Evolutionary conservation across 2,113 vertebrate species (phyloP).

Genomic region (Barbus barbus): DNA sequence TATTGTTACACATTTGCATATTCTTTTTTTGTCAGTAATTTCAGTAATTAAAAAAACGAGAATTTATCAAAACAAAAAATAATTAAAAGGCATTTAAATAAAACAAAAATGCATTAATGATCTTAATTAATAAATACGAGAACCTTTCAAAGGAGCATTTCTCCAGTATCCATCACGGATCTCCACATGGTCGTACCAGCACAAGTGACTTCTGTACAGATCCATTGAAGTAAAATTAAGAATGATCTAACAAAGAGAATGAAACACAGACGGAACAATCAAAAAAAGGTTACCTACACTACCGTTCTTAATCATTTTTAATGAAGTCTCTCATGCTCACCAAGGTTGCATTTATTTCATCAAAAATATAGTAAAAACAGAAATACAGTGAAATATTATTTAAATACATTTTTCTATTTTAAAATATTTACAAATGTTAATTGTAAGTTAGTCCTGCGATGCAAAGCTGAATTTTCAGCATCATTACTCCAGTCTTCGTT

Average conservation of each 20-base stretch:
- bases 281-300: not conserved
- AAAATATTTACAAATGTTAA: no score
- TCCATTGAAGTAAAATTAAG: conserved; percentile 93
- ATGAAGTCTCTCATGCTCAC: not conserved
- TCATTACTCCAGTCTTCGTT: no score
- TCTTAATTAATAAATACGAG: conserved; percentile 10
- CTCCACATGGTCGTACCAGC: conserved; percentile 94
- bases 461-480: no score
- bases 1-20: not conserved
- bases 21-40: no score
- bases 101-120: no score
- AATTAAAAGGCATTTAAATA: not conserved
- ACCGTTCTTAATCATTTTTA: not conserved
- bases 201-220: conserved; percentile 91
- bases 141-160: conserved; percentile 86
- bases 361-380: not conserved
- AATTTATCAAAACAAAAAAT: not conserved
- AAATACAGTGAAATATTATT: no score
- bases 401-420: no score
- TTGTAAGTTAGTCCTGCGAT: no score
- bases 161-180: conserved; percentile 92
- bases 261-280: not conserved
- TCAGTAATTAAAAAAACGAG: no score
- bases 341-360: not conserved
- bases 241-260: conserved; percentile 78